Evolutionary conservation across 2,113 vertebrate genomes (phyloP), one percentile per base, ranked within the genome.

Genomic region (Globicephala melas): DNA sequence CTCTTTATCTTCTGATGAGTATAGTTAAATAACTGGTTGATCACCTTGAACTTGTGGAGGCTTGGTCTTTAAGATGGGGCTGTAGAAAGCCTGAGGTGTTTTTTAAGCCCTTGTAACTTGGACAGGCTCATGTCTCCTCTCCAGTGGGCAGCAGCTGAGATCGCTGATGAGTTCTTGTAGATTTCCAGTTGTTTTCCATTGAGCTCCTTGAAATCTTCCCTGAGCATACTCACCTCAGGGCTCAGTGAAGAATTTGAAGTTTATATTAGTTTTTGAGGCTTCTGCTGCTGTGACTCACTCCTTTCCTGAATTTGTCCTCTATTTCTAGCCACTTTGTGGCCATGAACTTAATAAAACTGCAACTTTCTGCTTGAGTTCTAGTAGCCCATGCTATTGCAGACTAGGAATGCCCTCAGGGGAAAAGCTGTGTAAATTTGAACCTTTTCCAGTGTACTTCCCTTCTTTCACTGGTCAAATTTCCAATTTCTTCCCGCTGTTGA

Each of bases 201-300:
- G 41, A n/a, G 8, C 18, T 95, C 4, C 26, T 47, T 91, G 76
- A 50, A 47, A 21, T 80, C 81, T 77, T 94, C 50, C 33, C 14
- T 90, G 55, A 83, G 31, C 11, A 28, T 79, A n/a, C 44, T 41
- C 12, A 67, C 15, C 65, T 81, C 41, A 76, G 44, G 25, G 38
- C 7, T 89, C 73, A 71, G 38, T 60, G 36, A 83, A 33, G 28
- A 86, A 14, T 74, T 93, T 70, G 26, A 33, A 71, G 11, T 68
- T 89, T 89, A 18, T 55, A 14, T 92, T 74, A 76, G 58, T 82
- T 94, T 97, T 92, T 90, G 63, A 87, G 89, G 26, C 31, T 84
- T 89, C 13, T 17, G 10, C 13, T 17, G 10, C 38, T n/a, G 2
- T 92, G 80, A 18, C 13, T 71, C 12, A 90, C 44, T 62, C 28